Base-by-base conservation (phyloP, 2,888 invertebrate species). In the Digitonthophagus gazella region DNA sequence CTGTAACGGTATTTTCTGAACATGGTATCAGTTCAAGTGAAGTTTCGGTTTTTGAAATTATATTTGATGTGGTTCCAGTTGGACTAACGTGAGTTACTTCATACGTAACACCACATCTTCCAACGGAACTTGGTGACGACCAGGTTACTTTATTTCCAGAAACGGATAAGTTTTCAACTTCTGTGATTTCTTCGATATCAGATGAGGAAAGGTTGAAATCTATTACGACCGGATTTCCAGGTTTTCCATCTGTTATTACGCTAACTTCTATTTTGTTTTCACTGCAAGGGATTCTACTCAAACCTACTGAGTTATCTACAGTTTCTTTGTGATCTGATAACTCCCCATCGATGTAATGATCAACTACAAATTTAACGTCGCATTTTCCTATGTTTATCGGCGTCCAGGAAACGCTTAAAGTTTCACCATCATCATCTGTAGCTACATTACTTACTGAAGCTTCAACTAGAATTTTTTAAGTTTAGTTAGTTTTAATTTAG, bases 231-330 rank as follows among this genome's bases (percentile, higher is more conserved):
- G 28, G 2, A 6, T 15, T 16, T 44, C 66, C 66, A 15, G 2
- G 8, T 2, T 19, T n/a, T 14, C 22, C 65, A 16, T 55, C 55
- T 14, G 58, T 66, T 6, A 28, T 54, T 20, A 56, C 56, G 11
- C 15, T n/a, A 1, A 69, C 61, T 11, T 54, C 20, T 14, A 69
- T 61, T 4, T 15, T 4, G 15, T 61, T 69, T 1, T 61, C 20
- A 54, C 65, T 19, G 54, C 69, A 69, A 0, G 69, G 69, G 14
- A 69, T 54, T 58, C 66, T 69, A n/a, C 54, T 11, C 6, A 69
- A 61, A 15, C 2, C 18, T 0, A 61, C 4, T n/a, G 54, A 11
- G n/a, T 14, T 19, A 15, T 22, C 28, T 1, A 15, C 20, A 1
- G 69, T 69, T 20, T 8, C 14, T 15, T 54, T 0, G 14, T 58